Base-by-base conservation (phyloP, 1,140 invertebrate genomes). In the Drosophila parvula region DNA sequence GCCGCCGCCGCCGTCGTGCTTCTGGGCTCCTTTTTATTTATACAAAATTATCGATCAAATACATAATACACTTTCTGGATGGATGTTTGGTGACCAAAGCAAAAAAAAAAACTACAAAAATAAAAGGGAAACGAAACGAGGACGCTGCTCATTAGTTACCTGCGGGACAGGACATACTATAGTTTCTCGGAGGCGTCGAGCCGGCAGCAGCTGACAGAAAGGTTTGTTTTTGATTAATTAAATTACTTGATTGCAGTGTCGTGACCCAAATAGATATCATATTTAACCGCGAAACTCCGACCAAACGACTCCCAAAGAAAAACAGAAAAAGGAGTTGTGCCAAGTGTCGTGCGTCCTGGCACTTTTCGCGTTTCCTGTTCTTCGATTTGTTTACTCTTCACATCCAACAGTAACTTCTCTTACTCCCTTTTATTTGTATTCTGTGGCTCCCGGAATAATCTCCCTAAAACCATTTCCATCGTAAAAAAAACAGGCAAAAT, bases 41-140 rank as follows among this genome's bases (percentile, higher is more conserved):
- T 86, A 67, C 45, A 75, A 78, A 36, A 64, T 79, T 86, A 86
- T 86, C 82, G 82, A 86, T 81, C 82, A 86, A 86, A 86, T 86
- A 82, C 60, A 76, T 68, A 71, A 47, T 40, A 71, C 44, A 40
- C 36, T 53, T 32, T 38, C 32, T n/a, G 43, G 56, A 51, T 63
- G 59, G 30, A 22, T 64, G 40, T 41, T 51, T 34, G 62, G 56
- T 68, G 68, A 71, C 68, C 67, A 56, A 22, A 22, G 22, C 44
- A 22, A 40, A 32, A 18, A 16, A 16, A n/a, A 40, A 22, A 22
- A 22, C 22, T 3, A 57, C 58, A 53, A 53, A 55, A 53, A 53
- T 55, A 55, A 32, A 38, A 14, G 5, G 34, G 18, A 53, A 53
- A 38, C 51, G 51, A 60, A 51, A 14, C 44, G 18, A 51, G 62